Evolutionary conservation across 2,888 invertebrate genomes (phyloP), one percentile per base, ranked within the genome.

Genomic region (Eristalis tenax): DNA sequence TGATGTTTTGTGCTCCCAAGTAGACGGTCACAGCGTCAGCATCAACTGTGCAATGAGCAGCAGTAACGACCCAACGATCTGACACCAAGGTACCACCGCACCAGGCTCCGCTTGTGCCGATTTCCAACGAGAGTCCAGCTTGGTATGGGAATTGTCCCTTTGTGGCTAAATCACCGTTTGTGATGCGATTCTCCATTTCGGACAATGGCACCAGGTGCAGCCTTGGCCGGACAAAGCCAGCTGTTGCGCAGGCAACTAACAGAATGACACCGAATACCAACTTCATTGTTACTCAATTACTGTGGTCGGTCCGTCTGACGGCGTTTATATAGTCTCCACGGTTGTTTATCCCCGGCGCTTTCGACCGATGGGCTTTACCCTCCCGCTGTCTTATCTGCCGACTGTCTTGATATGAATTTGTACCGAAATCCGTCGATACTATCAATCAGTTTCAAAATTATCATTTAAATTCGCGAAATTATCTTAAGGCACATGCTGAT

Each of bases 61-160:
- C 91, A 2, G 91, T 90, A 0, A 91, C 10, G 1, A 91, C 64
- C 88, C 89, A 89, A 50, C 89, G 90, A 3, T 88, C 38, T 0
- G 90, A 89, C 4, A 91, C 89, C 83, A 91, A 69, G 56, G 89
- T 84, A 26, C 90, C 91, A 71, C 91, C 91, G 68, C 91, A 91
- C 89, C 89, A 91, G 13, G 88, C 89, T 4, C 80, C 63, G 35
- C 61, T 57, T 0, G 3, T 10, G 0, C 64, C 32, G 11, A 85
- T 22, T 10, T 64, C 38, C 13, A 89, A 22, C 18, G 76, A 56
- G 2, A 90, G 69, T 26, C 88, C 89, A 11, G 38, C 89, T 68
- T 90, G 90, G 57, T 89, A 90, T 1, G 89, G 89, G 43, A 90
- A 90, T 66, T 89, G 89, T 8, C 79, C 82, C 5, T 18, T 22